These are phyloP conservation scores for Drepanosiphum platanoidis DNA, from an alignment of 2,888 invertebrate genomes.

Conservation along the genomic window DNA sequence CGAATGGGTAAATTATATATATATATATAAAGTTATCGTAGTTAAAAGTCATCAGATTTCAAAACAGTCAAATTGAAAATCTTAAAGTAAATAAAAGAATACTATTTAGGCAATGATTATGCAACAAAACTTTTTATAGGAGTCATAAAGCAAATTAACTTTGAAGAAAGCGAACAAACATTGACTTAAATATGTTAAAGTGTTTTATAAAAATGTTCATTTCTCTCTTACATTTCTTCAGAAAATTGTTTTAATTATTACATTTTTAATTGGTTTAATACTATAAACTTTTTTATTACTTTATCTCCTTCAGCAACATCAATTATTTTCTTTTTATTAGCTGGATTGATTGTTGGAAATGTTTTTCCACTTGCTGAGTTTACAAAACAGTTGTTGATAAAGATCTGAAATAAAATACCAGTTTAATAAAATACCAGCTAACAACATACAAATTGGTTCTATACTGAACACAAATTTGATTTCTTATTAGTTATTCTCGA, in stretches of 20 bases:
- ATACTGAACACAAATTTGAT: too few species aligned
- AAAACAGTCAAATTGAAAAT: background rate
- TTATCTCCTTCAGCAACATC: conserved; percentile 87
- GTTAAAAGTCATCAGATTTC: background rate
- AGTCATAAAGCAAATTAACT: too few species aligned
- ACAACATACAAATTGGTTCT: too few species aligned
- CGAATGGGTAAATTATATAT: background rate
- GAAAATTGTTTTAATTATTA: background rate
- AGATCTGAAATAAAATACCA: conserved; percentile 72
- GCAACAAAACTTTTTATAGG: too few species aligned
- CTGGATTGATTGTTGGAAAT: conserved; percentile 86
- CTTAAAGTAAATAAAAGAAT: conserved; percentile 28
- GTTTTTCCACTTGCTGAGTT: conserved; percentile 85
- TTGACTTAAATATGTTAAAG: too few species aligned
- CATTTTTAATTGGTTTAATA: background rate
- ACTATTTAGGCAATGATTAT: background rate
- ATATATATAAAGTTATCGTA: background rate
- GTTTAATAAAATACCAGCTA: background rate
- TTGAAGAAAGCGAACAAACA: too few species aligned
- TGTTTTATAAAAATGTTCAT: too few species aligned
- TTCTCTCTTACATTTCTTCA: background rate
- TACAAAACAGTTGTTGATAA: conserved; percentile 84
- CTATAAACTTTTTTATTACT: conserved; percentile 69
- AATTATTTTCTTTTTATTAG: conserved; percentile 78
- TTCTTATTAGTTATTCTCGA: too few species aligned